Base-by-base conservation (phyloP, 2,113 vertebrate species). In the Stigmatopora nigra region DNA sequence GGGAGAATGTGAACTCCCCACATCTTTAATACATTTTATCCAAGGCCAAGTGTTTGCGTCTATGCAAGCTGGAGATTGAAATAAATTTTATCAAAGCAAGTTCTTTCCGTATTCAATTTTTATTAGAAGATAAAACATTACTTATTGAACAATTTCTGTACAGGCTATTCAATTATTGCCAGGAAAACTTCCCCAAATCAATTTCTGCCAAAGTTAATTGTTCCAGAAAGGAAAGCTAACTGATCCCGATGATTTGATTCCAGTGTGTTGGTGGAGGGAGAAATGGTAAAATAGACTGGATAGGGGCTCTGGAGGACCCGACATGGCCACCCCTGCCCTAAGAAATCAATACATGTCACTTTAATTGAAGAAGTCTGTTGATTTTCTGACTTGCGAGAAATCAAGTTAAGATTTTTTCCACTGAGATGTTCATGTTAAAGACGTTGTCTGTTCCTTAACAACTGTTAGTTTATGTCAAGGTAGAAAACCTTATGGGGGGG, bases 1-100 rank as follows among this genome's bases (percentile, higher is more conserved):
- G 4, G 19, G 13, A n/a, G 67, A 52, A 67, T 53, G 59, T 74
- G 65, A 61, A 41, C 48, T 62, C 31, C 64, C 61, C 77, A 67
- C 19, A 64, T 61, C 49, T 64, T 63, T 68, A 74, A 49, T 65
- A 12, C 9, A 59, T 81, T 81, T 84, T 71, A 75, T 78, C 20
- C 61, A 68, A 69, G 20, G 38, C 52, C 72, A 71, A 63, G 59
- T 69, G 57, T 75, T 49, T 72, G 65, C 68, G 75, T 31, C 12
- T 48, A n/a, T 10, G 67, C 64, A 70, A 69, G 63, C 63, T 63
- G 49, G 55, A 74, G 70, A 75, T 67, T 74, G 66, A 65, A 72
- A 25, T 57, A 5, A 2, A 38, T 75, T 63, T 71, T 64, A 69
- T 73, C 20, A 60, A 71, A 74, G 20, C 7, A 25, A 45, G 13